These are phyloP conservation scores for Nothura maculosa DNA, from an alignment of 2,797 vertebrate species.

Conservation along the genomic window DNA sequence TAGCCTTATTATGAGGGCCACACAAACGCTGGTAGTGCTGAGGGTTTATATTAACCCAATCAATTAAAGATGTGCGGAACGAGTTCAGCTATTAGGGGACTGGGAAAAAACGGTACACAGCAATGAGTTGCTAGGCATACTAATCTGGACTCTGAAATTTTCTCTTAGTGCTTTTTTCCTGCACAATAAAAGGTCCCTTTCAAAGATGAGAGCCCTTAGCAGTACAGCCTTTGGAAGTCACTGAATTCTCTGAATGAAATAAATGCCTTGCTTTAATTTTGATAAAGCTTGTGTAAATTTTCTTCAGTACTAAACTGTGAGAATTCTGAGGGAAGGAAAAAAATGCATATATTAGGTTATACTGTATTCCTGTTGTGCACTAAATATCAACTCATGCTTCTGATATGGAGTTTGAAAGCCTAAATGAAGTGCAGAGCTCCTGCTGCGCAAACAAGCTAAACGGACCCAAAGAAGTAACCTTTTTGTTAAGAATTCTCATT, in stretches of 20 bases:
- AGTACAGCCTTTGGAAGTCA: slow-evolving; percentile 76
- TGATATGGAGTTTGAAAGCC: slow-evolving; percentile 77
- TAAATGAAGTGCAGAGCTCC: slow-evolving; percentile 72
- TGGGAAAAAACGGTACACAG: slow-evolving; percentile 71
- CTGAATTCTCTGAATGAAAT: slow-evolving; percentile 81
- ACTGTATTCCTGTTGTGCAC: slow-evolving; percentile 82
- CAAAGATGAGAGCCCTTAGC: slow-evolving; percentile 73
- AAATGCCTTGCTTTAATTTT: slow-evolving; percentile 82
- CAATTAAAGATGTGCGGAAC: slow-evolving; percentile 79
- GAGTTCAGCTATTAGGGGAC: slow-evolving; percentile 72
- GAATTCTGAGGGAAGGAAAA: slow-evolving; percentile 75
- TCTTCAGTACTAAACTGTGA: slow-evolving; percentile 70
- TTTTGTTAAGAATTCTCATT: slow-evolving; percentile 78
- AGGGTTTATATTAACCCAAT: slow-evolving; percentile 83
- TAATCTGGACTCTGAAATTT: slow-evolving; percentile 73
- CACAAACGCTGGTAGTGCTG: slow-evolving; percentile 73
- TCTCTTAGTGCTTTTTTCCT: slow-evolving; percentile 77
- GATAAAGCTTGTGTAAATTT: slow-evolving; percentile 77
- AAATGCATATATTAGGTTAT: slow-evolving; percentile 81
- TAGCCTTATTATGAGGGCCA: slow-evolving; percentile 78
- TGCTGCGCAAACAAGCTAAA: slow-evolving; percentile 74
- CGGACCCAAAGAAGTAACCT: slow-evolving; percentile 73
- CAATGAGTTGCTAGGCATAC: slow-evolving; percentile 81
- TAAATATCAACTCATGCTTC: slow-evolving; percentile 70
- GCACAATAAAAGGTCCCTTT: slow-evolving; percentile 84